Percentiles rank a stretch among this genome's conserved stretches.
phyloP scores from a whole-genome alignment of 1,140 invertebrate genomes.

The Neodiprion fabricii region DNA sequence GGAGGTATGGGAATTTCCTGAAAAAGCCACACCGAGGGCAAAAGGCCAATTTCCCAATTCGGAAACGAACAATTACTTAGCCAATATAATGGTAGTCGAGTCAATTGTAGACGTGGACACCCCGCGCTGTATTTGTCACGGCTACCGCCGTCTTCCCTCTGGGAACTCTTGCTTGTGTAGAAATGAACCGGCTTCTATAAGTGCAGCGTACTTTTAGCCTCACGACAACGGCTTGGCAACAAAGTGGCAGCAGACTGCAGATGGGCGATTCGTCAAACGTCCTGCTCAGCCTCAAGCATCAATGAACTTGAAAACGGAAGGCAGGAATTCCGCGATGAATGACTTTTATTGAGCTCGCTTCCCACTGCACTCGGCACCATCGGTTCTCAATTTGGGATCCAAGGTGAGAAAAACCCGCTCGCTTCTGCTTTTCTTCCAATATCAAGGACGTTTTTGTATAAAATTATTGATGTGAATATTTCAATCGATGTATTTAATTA shows the following conservation, averaged over 20 bases:
- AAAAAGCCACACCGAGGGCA: slow-evolving; percentile 52
- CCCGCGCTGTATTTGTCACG: slow-evolving; percentile 13
- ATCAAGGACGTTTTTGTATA: too few species aligned
- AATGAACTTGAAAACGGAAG: slow-evolving; percentile 53
- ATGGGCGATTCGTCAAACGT: slow-evolving; percentile 51
- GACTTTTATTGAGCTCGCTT: slow-evolving; percentile 44
- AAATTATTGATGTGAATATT: too few species aligned
- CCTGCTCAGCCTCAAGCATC: slow-evolving; percentile 49
- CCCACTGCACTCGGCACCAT: not conserved
- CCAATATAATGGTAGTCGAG: slow-evolving; percentile 47
- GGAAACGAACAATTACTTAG: slow-evolving; percentile 58
- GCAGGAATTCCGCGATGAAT: slow-evolving; percentile 40
- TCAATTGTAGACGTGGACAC: slow-evolving; percentile 23
- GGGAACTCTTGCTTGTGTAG: slow-evolving; percentile 27
- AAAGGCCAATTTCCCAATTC: slow-evolving; percentile 44
- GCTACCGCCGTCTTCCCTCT: slow-evolving; percentile 4
- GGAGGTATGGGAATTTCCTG: slow-evolving; percentile 26
- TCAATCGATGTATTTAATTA: too few species aligned
- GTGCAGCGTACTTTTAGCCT: not conserved
- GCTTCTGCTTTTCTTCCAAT: too few species aligned
- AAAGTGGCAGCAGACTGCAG: slow-evolving; percentile 42
- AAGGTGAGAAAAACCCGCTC: too few species aligned
- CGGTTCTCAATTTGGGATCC: not conserved
- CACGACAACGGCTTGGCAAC: slow-evolving; percentile 8
- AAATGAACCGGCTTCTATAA: slow-evolving; percentile 36